Conservation (phyloP, 2,888 invertebrate genomes). For the Lydus trimaculatus region DNA sequence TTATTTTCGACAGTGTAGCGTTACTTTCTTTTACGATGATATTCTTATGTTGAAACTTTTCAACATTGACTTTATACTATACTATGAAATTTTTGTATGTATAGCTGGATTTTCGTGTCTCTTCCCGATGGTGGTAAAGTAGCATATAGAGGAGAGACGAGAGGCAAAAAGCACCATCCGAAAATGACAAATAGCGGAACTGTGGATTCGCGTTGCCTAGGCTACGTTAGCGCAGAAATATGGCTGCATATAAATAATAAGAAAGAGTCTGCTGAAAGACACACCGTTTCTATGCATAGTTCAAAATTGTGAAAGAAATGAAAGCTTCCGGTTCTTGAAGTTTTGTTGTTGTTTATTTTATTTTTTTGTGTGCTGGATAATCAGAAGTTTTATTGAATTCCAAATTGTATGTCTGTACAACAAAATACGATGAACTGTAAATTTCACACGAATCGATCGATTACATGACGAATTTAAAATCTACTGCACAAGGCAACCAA, state of each 20-base stretch:
- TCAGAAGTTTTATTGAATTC: neutral
- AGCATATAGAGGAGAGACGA: conserved; percentile 16
- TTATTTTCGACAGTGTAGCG: conserved; percentile 36
- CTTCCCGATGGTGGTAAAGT: too few species aligned
- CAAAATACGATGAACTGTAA: conserved; percentile 1
- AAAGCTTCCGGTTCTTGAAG: conserved; percentile 1
- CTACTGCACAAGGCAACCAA: neutral
- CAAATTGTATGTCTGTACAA: neutral
- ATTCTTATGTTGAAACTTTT: conserved; percentile 33
- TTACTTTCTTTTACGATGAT: neutral
- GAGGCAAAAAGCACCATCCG: conserved; percentile 52
- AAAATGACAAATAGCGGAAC: conserved; percentile 58
- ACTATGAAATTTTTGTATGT: conserved; percentile 52
- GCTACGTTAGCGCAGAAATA: conserved; percentile 52
- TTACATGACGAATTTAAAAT: neutral
- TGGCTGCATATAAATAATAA: conserved; percentile 58
- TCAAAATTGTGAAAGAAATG: conserved; percentile 23
- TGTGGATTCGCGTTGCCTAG: conserved; percentile 51
- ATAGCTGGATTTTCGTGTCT: too few species aligned
- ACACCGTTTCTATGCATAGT: conserved; percentile 50
- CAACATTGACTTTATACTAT: conserved; percentile 32
- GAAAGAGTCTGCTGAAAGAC: conserved; percentile 44
- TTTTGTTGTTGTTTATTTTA: neutral
- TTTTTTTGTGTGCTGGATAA: neutral
- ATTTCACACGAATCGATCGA: neutral